Evolutionary conservation across 2,113 vertebrate species (phyloP).

Genomic region (Coregonus clupeaformis): DNA sequence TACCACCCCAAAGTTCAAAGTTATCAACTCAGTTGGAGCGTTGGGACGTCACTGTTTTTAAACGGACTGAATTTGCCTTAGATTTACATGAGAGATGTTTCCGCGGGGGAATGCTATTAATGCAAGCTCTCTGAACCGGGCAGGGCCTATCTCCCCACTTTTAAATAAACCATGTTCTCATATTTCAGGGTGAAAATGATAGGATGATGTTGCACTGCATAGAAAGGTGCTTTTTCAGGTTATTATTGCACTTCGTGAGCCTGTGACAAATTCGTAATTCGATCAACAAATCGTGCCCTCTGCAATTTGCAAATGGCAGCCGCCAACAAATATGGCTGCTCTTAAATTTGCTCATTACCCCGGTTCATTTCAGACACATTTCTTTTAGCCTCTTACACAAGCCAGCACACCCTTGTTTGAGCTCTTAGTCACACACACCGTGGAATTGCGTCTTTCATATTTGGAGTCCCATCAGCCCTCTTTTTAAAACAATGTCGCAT

Average conservation of each 20-base stretch:
- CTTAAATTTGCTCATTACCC: neutral
- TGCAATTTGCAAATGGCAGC: neutral
- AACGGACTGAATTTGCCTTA: neutral
- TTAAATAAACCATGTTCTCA: neutral
- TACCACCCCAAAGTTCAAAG: neutral
- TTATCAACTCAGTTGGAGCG: neutral
- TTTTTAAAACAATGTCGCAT: too few species aligned
- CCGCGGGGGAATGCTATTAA: neutral
- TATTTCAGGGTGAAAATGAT: neutral
- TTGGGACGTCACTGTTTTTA: neutral
- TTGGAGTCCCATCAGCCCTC: neutral
- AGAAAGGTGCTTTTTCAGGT: neutral
- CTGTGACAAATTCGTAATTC: neutral
- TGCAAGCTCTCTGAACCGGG: constrained; percentile 3
- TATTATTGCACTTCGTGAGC: neutral
- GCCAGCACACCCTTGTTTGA: neutral
- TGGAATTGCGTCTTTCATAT: too few species aligned
- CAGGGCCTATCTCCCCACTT: neutral
- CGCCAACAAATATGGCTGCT: neutral
- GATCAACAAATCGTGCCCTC: neutral
- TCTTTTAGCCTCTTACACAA: neutral
- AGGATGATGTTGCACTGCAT: neutral
- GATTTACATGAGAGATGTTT: neutral
- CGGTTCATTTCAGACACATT: neutral
- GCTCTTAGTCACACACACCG: neutral